Conservation (phyloP, 2,888 invertebrate genomes). For the Conops quadrifasciatus region DNA sequence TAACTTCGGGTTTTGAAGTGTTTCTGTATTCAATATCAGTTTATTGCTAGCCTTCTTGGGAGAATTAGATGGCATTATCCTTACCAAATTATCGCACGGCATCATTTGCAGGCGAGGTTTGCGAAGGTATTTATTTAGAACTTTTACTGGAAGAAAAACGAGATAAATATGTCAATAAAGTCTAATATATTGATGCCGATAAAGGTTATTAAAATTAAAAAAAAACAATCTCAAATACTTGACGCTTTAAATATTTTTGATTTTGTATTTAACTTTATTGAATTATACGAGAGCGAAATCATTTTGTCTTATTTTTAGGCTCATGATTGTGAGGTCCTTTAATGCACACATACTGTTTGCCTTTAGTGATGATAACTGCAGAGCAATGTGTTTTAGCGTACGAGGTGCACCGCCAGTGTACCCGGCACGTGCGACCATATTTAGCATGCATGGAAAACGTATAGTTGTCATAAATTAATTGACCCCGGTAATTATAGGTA, state of each 20-base stretch:
- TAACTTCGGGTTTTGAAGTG: background rate
- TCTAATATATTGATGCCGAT: background rate
- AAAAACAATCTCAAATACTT: background rate
- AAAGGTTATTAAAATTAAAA: background rate
- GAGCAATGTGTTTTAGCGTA: constrained; percentile 56
- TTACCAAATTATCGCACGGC: constrained; percentile 1
- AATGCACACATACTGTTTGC: constrained; percentile 50
- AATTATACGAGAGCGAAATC: constrained; percentile 31
- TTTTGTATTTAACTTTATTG: constrained; percentile 16
- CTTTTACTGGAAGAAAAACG: constrained; percentile 28
- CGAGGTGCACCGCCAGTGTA: constrained; percentile 59
- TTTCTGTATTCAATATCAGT: background rate
- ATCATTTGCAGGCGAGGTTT: background rate
- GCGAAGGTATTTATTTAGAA: constrained; percentile 32
- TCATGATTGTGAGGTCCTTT: constrained; percentile 59
- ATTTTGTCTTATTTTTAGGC: constrained; percentile 48
- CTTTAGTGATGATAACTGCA: constrained; percentile 56
- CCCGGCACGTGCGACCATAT: constrained; percentile 51
- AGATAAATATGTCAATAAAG: constrained; percentile 8
- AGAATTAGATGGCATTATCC: constrained; percentile 4
- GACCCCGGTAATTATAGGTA: constrained; percentile 60
- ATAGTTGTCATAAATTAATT: constrained; percentile 57
- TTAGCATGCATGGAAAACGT: constrained; percentile 53
- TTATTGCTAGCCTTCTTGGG: constrained; percentile 21
- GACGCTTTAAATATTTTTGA: background rate